These are phyloP conservation scores for Crematogaster levior DNA, from an alignment of 2,888 invertebrate genomes.

Conservation along the genomic window DNA sequence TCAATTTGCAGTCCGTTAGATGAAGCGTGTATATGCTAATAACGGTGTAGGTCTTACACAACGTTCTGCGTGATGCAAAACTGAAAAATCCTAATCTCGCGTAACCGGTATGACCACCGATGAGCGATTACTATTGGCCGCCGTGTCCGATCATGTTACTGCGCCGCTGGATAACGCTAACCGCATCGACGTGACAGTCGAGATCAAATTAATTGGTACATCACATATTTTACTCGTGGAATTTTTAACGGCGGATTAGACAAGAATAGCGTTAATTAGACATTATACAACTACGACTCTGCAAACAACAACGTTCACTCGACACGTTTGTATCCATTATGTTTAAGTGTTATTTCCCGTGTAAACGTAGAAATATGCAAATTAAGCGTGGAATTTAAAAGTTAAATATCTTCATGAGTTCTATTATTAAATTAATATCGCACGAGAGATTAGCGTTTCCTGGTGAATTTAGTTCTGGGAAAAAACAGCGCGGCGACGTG, in stretches of 20 bases:
- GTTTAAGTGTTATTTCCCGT: background rate
- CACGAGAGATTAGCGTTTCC: background rate
- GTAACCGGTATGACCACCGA: slow-evolving; percentile 38
- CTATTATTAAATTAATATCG: slow-evolving; percentile 35
- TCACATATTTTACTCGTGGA: background rate
- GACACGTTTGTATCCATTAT: slow-evolving; percentile 3
- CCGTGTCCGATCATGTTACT: background rate
- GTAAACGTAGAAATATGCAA: background rate
- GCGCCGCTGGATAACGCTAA: background rate
- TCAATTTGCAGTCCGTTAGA: slow-evolving; percentile 30
- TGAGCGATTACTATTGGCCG: slow-evolving; percentile 34
- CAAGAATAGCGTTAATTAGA: background rate
- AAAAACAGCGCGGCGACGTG: background rate
- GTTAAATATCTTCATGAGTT: slow-evolving; percentile 22
- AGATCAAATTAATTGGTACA: slow-evolving; percentile 12
- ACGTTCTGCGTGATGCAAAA: background rate
- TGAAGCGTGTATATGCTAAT: slow-evolving; percentile 24
- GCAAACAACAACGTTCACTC: background rate
- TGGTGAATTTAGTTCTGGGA: slow-evolving; percentile 19
- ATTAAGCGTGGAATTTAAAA: slow-evolving; percentile 22
- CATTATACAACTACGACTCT: background rate
- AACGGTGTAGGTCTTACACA: slow-evolving; percentile 12
- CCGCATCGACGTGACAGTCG: slow-evolving; percentile 16
- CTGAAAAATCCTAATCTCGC: slow-evolving; percentile 39
- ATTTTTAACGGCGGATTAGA: background rate